Conservation (phyloP, 2,888 invertebrate genomes). For the Venusia cambrica region DNA sequence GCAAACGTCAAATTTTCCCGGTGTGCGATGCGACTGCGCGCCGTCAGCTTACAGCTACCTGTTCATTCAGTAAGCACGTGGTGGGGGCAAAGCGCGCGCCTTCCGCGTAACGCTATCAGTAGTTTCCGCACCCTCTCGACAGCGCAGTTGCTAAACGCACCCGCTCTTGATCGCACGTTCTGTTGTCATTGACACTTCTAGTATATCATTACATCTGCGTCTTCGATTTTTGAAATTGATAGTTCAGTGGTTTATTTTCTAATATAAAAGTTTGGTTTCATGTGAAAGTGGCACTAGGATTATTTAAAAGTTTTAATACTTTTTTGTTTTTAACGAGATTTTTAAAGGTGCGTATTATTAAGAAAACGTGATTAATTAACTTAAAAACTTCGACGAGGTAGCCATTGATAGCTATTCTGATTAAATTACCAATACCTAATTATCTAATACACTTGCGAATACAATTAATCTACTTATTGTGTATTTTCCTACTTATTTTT, state of each 20-base stretch:
- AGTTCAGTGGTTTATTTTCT: conserved; percentile 3
- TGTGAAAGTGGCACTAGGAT: conserved; percentile 21
- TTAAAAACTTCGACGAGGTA: no score
- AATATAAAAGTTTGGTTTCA: conserved; percentile 4
- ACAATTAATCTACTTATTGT: no score
- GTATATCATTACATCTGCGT: conserved; percentile 46
- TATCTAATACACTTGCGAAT: no score
- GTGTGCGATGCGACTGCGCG: conserved; percentile 33
- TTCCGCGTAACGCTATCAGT: conserved; percentile 80
- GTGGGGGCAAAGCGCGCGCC: conserved; percentile 68
- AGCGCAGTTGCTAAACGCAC: conserved; percentile 77
- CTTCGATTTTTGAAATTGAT: conserved; percentile 1
- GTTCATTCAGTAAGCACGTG: conserved; percentile 70
- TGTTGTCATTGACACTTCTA: conserved; percentile 59
- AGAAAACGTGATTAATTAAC: no score
- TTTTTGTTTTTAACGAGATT: conserved; percentile 15
- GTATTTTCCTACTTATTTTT: no score
- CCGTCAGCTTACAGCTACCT: conserved; percentile 67
- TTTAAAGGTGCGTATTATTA: conserved; percentile 50
- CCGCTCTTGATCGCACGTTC: conserved; percentile 73
- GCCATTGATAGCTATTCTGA: no score
- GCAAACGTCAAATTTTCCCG: conserved; percentile 34
- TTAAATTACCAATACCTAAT: no score
- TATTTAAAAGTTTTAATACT: conserved; percentile 2
- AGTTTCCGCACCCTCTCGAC: conserved; percentile 76